Evolutionary conservation across 2,888 invertebrate genomes (phyloP).

Genomic region (Harmothoe impar): DNA sequence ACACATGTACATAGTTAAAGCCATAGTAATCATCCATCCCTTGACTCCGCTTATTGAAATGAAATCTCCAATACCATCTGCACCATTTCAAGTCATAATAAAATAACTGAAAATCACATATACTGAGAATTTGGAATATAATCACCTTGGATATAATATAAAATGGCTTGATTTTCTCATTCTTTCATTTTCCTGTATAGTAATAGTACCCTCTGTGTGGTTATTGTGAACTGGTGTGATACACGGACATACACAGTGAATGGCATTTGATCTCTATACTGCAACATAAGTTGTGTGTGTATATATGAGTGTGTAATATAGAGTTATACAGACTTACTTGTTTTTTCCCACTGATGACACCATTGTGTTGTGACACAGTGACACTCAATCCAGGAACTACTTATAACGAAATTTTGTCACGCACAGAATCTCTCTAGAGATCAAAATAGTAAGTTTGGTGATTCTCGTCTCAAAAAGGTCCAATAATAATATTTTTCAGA

Average conservation of each 20-base stretch:
- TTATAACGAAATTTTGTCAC: slow-evolving; percentile 2
- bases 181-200: background rate
- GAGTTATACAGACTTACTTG: slow-evolving; percentile 54
- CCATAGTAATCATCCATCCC: background rate
- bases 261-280: slow-evolving; percentile 1
- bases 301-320: slow-evolving; percentile 53
- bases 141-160: background rate
- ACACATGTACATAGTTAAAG: slow-evolving; percentile 54
- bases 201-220: background rate
- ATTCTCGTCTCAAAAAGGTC: background rate
- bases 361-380: slow-evolving; percentile 37
- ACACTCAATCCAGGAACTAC: slow-evolving; percentile 38
- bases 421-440: slow-evolving; percentile 51
- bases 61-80: background rate
- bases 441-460: slow-evolving; percentile 33
- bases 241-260: slow-evolving; percentile 1
- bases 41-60: slow-evolving; percentile 39
- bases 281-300: slow-evolving; percentile 41
- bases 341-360: slow-evolving; percentile 39
- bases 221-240: background rate
- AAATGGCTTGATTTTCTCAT: background rate
- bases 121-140: slow-evolving; percentile 27
- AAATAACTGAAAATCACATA: slow-evolving; percentile 1
- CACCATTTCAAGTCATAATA: background rate
- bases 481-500: background rate